Percentiles rank a stretch among this genome's conserved stretches.
Evolutionary conservation across 2,888 invertebrate genomes (phyloP).

Genomic region (Pyralis farinalis): DNA sequence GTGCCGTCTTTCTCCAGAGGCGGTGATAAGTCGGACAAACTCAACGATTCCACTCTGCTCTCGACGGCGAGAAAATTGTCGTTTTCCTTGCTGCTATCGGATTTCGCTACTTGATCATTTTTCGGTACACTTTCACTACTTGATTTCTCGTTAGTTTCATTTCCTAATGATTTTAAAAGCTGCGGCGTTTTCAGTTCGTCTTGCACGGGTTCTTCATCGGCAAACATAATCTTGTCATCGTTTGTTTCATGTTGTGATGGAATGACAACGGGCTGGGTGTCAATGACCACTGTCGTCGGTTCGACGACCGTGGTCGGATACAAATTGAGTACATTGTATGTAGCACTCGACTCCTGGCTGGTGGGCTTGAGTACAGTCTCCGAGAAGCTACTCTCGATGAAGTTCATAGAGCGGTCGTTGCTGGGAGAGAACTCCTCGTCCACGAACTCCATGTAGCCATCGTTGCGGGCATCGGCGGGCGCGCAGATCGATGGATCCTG

Average conservation of each 20-base stretch:
- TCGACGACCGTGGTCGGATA: not conserved
- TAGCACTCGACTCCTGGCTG: constrained; percentile 25
- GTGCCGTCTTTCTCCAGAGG: constrained; percentile 39
- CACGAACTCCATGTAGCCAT: constrained; percentile 68
- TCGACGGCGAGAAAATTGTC: constrained; percentile 19
- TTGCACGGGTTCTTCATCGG: constrained; percentile 20
- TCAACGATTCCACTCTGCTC: constrained; percentile 42
- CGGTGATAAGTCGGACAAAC: constrained; percentile 54
- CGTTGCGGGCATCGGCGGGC: constrained; percentile 50
- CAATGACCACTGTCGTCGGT: too few relatives aligned
- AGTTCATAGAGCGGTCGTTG: constrained; percentile 77
- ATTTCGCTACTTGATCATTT: constrained; percentile 19
- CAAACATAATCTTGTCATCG: constrained; percentile 11
- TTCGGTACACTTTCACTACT: constrained; percentile 20
- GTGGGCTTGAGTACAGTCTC: constrained; percentile 57
- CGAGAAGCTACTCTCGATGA: constrained; percentile 73
- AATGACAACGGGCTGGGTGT: not conserved
- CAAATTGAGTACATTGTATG: not conserved
- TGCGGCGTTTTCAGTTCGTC: constrained; percentile 32
- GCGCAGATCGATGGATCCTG: constrained; percentile 87
- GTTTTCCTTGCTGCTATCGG: constrained; percentile 20
- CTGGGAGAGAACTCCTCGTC: constrained; percentile 67
- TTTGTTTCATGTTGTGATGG: constrained; percentile 18
- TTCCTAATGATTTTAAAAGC: constrained; percentile 32
- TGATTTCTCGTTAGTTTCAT: constrained; percentile 34